These are phyloP conservation scores for Lordiphosa fenestrarum DNA, from an alignment of 2,888 invertebrate genomes.

Conservation along the genomic window DNA sequence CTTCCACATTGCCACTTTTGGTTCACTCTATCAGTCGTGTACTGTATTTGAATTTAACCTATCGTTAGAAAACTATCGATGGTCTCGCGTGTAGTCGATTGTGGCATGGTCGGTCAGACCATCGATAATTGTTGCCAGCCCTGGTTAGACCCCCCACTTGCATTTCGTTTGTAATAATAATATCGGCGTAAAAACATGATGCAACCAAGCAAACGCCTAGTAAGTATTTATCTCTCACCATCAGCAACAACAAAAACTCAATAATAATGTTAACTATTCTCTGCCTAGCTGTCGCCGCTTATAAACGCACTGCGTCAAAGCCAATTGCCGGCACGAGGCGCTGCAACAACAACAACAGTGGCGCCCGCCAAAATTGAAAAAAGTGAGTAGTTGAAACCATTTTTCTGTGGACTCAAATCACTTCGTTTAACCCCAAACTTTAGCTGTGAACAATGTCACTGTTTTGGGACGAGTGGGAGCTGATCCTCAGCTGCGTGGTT, in stretches of 20 bases:
- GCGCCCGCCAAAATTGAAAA: slow-evolving; percentile 76
- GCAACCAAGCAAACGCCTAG: slow-evolving; percentile 60
- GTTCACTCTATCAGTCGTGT: too few relatives aligned
- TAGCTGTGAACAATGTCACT: slow-evolving; percentile 91
- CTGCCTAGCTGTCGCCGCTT: slow-evolving; percentile 44
- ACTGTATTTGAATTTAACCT: too few relatives aligned
- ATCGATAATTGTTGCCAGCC: too few relatives aligned
- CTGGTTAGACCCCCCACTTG: too few relatives aligned
- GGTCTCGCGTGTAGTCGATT: too few relatives aligned
- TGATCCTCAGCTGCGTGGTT: slow-evolving; percentile 93
- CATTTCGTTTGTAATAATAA: not conserved
- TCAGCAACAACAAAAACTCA: not conserved
- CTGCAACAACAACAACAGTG: slow-evolving; percentile 33
- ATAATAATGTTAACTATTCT: not conserved
- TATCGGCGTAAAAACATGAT: slow-evolving; percentile 36
- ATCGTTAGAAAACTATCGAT: too few relatives aligned
- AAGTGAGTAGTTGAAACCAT: slow-evolving; percentile 40
- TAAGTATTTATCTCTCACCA: slow-evolving; percentile 20
- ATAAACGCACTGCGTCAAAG: slow-evolving; percentile 32
- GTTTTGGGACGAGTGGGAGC: slow-evolving; percentile 92
- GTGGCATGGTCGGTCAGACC: too few relatives aligned
- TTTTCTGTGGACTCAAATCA: not conserved
- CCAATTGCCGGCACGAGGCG: slow-evolving; percentile 47
- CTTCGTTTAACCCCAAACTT: not conserved
- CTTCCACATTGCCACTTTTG: too few relatives aligned